Conservation (phyloP, 2,113 vertebrate genomes). For the Cottus gobio region DNA sequence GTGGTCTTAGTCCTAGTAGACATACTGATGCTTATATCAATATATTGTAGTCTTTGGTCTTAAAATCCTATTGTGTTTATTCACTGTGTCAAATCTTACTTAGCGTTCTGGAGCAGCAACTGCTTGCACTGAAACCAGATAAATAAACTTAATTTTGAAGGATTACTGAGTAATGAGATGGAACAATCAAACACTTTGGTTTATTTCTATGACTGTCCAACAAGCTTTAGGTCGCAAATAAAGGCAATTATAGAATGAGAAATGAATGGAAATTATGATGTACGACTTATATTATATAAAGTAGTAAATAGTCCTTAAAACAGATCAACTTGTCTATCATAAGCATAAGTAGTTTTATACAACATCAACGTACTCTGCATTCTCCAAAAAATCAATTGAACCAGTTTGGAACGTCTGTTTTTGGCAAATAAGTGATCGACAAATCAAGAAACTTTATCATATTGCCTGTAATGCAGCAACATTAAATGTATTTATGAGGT, state of each 20-base stretch:
- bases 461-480: not conserved
- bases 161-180: not conserved
- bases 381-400: not conserved
- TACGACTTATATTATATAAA: not conserved
- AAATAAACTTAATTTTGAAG: not conserved
- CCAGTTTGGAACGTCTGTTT: not conserved
- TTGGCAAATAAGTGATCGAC: not conserved
- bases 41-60: not conserved
- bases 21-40: not conserved
- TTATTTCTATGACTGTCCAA: not conserved
- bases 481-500: not conserved
- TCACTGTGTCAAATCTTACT: not conserved
- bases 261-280: not conserved
- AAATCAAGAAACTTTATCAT: not conserved
- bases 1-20: slow-evolving; percentile 11
- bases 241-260: not conserved
- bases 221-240: not conserved
- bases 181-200: not conserved
- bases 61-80: not conserved
- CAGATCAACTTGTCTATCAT: not conserved
- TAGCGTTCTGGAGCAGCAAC: not conserved
- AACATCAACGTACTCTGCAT: not conserved
- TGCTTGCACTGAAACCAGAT: not conserved
- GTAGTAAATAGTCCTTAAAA: not conserved
- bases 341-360: not conserved